A percentile compares a stretch with the other conserved stretches of the same genome.
These are phyloP conservation scores for Tyria jacobaeae DNA, from an alignment of 2,888 invertebrate species.

Conservation along the genomic window DNA sequence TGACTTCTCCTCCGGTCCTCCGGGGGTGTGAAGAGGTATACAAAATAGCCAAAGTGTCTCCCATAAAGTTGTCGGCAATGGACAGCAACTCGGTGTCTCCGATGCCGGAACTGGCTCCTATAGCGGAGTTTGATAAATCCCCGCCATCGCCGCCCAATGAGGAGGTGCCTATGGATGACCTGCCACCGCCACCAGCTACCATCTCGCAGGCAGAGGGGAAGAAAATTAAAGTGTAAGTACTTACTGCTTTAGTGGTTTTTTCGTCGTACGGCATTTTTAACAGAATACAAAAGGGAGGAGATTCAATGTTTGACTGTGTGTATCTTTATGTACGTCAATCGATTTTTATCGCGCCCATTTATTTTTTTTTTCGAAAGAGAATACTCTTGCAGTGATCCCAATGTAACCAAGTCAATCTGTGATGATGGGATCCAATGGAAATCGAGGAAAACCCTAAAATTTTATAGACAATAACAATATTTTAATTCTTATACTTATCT, in stretches of 20 bases:
- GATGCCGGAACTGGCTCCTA: slow-evolving; percentile 89
- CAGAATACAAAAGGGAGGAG: too few relatives aligned
- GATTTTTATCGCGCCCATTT: too few relatives aligned
- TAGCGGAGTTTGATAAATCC: slow-evolving; percentile 90
- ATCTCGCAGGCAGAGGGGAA: slow-evolving; percentile 86
- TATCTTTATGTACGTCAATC: too few relatives aligned
- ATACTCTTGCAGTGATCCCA: too few relatives aligned
- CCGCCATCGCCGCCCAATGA: slow-evolving; percentile 89
- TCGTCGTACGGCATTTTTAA: background rate
- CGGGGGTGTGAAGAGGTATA: slow-evolving; percentile 64
- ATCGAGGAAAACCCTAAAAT: too few relatives aligned
- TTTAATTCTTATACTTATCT: too few relatives aligned
- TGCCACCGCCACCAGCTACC: slow-evolving; percentile 88
- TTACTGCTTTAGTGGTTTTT: background rate
- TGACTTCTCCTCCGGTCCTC: slow-evolving; percentile 66
- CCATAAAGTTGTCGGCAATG: slow-evolving; percentile 87
- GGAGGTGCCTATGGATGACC: slow-evolving; percentile 88
- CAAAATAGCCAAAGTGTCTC: slow-evolving; percentile 84
- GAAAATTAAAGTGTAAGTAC: slow-evolving; percentile 83
- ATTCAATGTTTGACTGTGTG: too few relatives aligned
- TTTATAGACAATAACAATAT: too few relatives aligned
- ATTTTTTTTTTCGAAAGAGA: too few relatives aligned
- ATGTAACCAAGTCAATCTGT: too few relatives aligned
- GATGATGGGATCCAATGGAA: too few relatives aligned
- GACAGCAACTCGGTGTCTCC: slow-evolving; percentile 90